Base-by-base conservation (phyloP, 2,797 vertebrate species). In the Corythornis leucogaster region DNA sequence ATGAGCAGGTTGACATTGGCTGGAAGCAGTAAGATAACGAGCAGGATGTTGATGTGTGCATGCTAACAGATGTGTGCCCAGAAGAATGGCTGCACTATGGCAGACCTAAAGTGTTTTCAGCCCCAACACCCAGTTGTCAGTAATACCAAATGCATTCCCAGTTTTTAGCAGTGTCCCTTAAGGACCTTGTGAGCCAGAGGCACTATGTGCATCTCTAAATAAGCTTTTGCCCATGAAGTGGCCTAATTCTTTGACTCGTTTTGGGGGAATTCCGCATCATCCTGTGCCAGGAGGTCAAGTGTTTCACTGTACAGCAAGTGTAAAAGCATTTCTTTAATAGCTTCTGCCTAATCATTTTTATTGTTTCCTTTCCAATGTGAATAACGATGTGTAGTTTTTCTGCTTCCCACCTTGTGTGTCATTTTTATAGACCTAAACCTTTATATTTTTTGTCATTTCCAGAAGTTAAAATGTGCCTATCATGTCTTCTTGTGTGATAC, bases 61-160 rank as follows among this genome's bases (percentile, higher is more conserved):
- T 4, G 6, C 17, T 5, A 43, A 10, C 11, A 43, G 69, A 0
- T 1, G 4, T 1, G 4, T 15, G 45, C 51, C 33, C 6, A 2
- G 68, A 3, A 16, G 46, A 14, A 13, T 0, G 35, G 25, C 38
- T 35, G 79, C 0, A 9, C 61, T 9, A 2, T 5, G n/a, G 42
- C 28, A n/a, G 18, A 5, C 10, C 8, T 2, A 8, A 7, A 4
- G 26, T 4, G 19, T 25, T 55, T 19, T 12, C 55, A 10, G n/a
- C 35, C 28, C 55, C 13, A 46, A 25, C 42, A 3, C 25, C 48
- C 15, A 1, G 1, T 1, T 30, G 12, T 50, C 51, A 5, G 46
- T 5, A 11, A 7, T 2, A 5, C 28, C 1, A 1, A 9, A 7
- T 1, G 9, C 14, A 0, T 31, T 58, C 33, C 35, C 19, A 11